These are phyloP conservation scores for Chloroclysta siterata DNA, from an alignment of 2,888 invertebrate genomes.

Conservation along the genomic window DNA sequence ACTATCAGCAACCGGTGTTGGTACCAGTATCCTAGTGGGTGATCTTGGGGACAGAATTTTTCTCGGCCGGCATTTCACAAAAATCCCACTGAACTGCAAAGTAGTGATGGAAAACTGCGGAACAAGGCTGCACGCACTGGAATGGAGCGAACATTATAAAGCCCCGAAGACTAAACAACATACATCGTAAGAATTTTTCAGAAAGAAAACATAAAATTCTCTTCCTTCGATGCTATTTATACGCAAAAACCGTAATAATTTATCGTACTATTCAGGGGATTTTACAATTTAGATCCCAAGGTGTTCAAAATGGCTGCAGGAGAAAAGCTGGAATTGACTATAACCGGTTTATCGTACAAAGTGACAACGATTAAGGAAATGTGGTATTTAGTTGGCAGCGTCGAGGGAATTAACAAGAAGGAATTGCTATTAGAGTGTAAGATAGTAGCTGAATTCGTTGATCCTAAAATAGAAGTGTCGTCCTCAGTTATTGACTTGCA, in stretches of 20 bases:
- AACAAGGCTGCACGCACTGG: constrained; percentile 77
- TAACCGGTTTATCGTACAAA: constrained; percentile 70
- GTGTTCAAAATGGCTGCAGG: constrained; percentile 74
- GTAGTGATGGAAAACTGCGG: constrained; percentile 85
- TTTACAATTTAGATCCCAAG: constrained; percentile 77
- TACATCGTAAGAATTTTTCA: constrained; percentile 54
- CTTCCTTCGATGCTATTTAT: not conserved
- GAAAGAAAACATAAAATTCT: not conserved
- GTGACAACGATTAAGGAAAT: constrained; percentile 77
- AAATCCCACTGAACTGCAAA: constrained; percentile 67
- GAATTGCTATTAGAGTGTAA: constrained; percentile 79
- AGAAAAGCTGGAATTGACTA: constrained; percentile 68
- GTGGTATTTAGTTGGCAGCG: constrained; percentile 85
- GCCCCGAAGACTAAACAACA: constrained; percentile 68
- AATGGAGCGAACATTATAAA: constrained; percentile 80
- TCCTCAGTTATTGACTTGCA: constrained; percentile 77
- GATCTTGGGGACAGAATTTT: constrained; percentile 85
- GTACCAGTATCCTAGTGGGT: constrained; percentile 87
- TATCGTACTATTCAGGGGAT: constrained; percentile 59
- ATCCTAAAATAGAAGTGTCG: constrained; percentile 83
- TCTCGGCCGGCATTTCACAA: constrained; percentile 87
- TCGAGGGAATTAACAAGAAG: constrained; percentile 82
- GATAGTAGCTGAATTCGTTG: constrained; percentile 83
- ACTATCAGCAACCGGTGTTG: constrained; percentile 86
- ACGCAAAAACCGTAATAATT: not conserved